Percentiles rank a stretch among this genome's conserved stretches.
Conservation (phyloP, 2,888 invertebrate species). For the Steinernema scapterisci region DNA sequence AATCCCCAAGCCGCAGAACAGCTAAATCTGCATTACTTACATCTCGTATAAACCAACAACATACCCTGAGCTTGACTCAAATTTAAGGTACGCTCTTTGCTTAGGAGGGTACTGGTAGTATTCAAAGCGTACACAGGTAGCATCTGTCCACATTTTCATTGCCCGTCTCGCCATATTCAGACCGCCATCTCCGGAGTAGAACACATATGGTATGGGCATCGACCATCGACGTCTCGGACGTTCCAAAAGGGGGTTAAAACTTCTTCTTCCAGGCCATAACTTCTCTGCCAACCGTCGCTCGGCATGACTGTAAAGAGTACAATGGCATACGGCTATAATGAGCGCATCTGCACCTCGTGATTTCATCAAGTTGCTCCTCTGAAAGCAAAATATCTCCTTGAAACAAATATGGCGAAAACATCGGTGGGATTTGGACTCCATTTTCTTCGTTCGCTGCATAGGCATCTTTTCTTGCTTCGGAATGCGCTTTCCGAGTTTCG, state of each 20-base stretch:
- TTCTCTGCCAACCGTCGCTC: background rate
- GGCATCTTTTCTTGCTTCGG: background rate
- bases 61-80: background rate
- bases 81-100: background rate
- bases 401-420: slow-evolving; percentile 12
- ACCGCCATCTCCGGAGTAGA: background rate
- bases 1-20: slow-evolving; percentile 7
- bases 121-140: slow-evolving; percentile 17
- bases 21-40: background rate
- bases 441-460: too few relatives aligned
- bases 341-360: background rate
- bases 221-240: slow-evolving; percentile 1
- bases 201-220: slow-evolving; percentile 11
- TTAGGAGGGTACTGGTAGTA: too few relatives aligned
- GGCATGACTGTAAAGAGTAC: slow-evolving; percentile 6
- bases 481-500: background rate
- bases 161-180: background rate
- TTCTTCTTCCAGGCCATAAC: background rate
- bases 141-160: background rate
- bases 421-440: too few relatives aligned
- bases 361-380: slow-evolving; percentile 1
- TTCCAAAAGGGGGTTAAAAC: background rate
- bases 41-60: background rate
- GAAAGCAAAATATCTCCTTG: slow-evolving; percentile 14
- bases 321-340: too few relatives aligned